These are phyloP conservation scores for Sebastes aleutianus DNA, from an alignment of 2,797 vertebrate species.

Conservation along the genomic window DNA sequence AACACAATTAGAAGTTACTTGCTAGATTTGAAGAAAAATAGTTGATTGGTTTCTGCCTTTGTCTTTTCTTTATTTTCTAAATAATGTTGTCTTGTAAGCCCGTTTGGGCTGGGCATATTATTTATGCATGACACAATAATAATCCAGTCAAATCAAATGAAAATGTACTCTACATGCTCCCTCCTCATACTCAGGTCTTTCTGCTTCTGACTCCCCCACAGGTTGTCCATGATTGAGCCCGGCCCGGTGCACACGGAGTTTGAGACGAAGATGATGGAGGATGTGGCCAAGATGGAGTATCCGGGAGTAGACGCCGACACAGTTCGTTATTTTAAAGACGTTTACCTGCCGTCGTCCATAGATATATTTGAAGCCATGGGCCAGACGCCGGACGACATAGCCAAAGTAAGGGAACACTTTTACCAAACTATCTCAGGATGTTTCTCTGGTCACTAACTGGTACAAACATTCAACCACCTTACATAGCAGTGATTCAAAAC, in stretches of 20 bases:
- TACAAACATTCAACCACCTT: not conserved
- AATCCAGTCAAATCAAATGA: no score
- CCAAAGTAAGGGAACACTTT: constrained; percentile 78
- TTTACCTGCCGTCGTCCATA: constrained; percentile 89
- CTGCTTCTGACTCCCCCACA: constrained; percentile 51
- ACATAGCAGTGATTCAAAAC: not conserved
- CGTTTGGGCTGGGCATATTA: no score
- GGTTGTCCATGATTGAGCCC: constrained; percentile 92
- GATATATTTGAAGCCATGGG: constrained; percentile 90
- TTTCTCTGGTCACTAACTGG: not conserved
- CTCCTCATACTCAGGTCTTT: not conserved
- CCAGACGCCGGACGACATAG: constrained; percentile 88
- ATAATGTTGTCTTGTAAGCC: no score
- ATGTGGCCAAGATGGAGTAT: constrained; percentile 85
- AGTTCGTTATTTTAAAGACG: constrained; percentile 87
- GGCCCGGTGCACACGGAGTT: constrained; percentile 93
- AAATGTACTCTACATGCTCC: not conserved
- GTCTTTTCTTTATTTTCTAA: no score
- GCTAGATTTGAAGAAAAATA: no score
- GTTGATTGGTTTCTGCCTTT: no score
- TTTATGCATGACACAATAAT: no score
- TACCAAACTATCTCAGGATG: not conserved
- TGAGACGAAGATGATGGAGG: constrained; percentile 91
- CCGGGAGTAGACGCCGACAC: constrained; percentile 87
- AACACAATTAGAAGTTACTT: no score